Base-by-base conservation (phyloP, 2,113 vertebrate genomes). In the Perca flavescens region DNA sequence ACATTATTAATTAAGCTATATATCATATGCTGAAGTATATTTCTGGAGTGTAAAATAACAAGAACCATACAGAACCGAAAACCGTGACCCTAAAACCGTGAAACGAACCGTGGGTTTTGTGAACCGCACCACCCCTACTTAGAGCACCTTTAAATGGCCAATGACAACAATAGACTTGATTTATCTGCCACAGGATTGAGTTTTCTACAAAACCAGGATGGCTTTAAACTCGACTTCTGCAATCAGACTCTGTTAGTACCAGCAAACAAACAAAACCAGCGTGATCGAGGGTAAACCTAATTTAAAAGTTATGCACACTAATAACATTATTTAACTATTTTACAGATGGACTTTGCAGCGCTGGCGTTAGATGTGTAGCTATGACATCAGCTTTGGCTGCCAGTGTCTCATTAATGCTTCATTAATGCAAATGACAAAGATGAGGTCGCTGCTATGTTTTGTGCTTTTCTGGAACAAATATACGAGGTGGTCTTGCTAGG, bases 331-430 rank as follows among this genome's bases (percentile, higher is more conserved):
- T 5, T 1, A 60, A 25, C n/a, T 2, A 22, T 40, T 21, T 15
- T 50, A 69, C 72, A 74, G 54, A 69, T 40, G 72, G 65, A 85
- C 46, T 70, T 43, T 5, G 40, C 12, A 6, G n/a, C 2, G 14
- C 60, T 78, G 64, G 58, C 58, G 6, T 1, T 1, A 19, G 31
- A 84, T 56, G 28, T 0, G 50, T n/a, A 15, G 15, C 16, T 66
- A 31, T 74, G 78, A 82, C 66, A 6, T 76, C 78, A 64, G 31
- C 58, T 54, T 66, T 62, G 47, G 57, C 80, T 11, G 46, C 57
- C 13, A 0, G 12, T 3, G 57, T 3, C 10, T 43, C 28, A 21
- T 53, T 53, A 9, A 21, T 1, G 43, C 56, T 43, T 82, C 79
- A 70, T 79, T 76, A 71, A 52, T 62, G 52, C 19, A 63, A 80